Evolutionary conservation across 2,113 vertebrate genomes (phyloP).

Genomic region (Rafetus swinhoei): DNA sequence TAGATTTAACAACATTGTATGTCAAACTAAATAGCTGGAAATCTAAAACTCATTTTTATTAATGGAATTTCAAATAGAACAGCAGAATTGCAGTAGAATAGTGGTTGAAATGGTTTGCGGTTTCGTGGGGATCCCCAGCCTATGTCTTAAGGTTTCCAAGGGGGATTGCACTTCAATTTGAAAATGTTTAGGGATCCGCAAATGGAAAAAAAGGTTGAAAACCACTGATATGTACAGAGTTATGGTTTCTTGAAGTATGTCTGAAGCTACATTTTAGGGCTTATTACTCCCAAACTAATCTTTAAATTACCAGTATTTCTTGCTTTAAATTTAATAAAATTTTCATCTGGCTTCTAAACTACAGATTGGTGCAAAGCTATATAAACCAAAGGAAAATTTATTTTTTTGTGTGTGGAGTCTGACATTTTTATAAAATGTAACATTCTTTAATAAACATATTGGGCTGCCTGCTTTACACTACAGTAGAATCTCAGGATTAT

Average conservation of each 20-base stretch:
- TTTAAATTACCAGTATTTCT: conserved; percentile 4
- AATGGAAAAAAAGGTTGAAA: neutral
- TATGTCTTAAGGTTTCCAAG: neutral
- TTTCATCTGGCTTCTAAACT: neutral
- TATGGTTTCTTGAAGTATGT: neutral
- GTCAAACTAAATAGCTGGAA: neutral
- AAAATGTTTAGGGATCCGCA: neutral
- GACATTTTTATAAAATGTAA: neutral
- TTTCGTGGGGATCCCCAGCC: too few species aligned
- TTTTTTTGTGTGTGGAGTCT: neutral
- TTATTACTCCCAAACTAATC: neutral
- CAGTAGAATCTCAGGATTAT: too few species aligned
- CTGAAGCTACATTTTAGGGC: neutral
- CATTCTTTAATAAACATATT: neutral
- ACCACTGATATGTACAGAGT: neutral
- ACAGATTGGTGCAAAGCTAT: neutral
- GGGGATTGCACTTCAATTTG: neutral
- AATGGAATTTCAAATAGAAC: neutral
- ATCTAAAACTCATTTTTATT: neutral
- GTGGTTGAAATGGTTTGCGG: neutral
- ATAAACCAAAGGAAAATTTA: neutral
- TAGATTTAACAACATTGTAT: neutral
- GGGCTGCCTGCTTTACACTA: neutral
- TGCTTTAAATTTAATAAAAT: conserved; percentile 3
- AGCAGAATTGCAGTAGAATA: neutral